These are phyloP conservation scores for Psilopsiagon aurifrons DNA, from an alignment of 2,113 vertebrate species.

Conservation along the genomic window DNA sequence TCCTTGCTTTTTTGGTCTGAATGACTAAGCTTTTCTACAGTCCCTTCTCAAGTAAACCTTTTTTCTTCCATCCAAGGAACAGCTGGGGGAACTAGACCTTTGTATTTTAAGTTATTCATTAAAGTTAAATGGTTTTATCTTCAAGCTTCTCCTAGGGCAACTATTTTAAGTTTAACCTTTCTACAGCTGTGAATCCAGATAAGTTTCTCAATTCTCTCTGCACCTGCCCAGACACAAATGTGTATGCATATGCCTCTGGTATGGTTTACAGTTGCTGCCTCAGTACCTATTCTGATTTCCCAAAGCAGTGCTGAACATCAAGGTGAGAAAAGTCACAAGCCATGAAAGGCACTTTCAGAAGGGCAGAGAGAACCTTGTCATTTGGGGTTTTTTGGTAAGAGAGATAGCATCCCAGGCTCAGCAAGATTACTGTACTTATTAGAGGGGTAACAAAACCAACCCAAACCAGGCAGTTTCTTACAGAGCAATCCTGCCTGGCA, in stretches of 20 bases:
- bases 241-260: background rate
- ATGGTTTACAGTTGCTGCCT: background rate
- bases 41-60: background rate
- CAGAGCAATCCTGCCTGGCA: background rate
- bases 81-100: conserved; percentile 8
- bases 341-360: background rate
- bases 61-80: background rate
- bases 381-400: background rate
- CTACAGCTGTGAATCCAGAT: background rate
- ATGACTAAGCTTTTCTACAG: conserved; percentile 44
- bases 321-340: background rate
- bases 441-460: background rate
- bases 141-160: conserved; percentile 47
- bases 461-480: background rate
- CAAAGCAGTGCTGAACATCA: background rate
- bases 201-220: conserved; percentile 10
- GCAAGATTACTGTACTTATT: background rate
- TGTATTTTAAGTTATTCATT: conserved; percentile 63
- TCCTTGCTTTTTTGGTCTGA: background rate
- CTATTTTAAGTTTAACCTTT: conserved; percentile 45
- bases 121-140: conserved; percentile 49
- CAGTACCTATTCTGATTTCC: background rate
- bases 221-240: background rate
- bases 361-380: background rate
- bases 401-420: background rate